phyloP scores from a whole-genome alignment of 2,113 vertebrate genomes.

The Turnix velox region DNA sequence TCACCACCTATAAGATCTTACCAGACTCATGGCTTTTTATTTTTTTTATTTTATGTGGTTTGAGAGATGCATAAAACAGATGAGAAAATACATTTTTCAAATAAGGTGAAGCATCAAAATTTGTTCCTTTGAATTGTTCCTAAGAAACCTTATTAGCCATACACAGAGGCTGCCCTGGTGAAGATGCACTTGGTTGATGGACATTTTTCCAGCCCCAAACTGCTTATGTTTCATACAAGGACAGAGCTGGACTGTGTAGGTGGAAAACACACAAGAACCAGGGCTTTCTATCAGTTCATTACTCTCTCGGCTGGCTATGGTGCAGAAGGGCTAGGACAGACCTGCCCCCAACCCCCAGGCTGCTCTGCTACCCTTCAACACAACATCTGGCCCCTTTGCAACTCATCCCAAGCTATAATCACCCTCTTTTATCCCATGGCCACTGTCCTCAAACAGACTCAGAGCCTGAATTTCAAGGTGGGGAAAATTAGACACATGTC shows the following conservation, averaged over 20 bases:
- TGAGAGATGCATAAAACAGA: not conserved
- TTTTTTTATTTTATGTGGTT: not conserved
- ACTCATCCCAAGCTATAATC: not conserved
- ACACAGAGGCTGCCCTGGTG: not conserved
- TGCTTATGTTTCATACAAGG: not conserved
- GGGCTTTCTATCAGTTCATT: not conserved
- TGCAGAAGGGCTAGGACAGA: not conserved
- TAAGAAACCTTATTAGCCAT: not conserved
- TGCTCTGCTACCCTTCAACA: not conserved
- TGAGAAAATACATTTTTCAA: not conserved
- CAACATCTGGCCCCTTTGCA: not conserved
- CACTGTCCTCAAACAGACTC: fast-evolving
- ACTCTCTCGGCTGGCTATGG: not conserved
- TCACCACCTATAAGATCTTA: not conserved
- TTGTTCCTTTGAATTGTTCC: not conserved
- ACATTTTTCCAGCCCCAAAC: not conserved
- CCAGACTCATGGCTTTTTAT: not conserved
- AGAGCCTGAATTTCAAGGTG: not conserved
- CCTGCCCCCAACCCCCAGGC: not conserved
- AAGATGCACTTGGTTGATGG: fast-evolving
- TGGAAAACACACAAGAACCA: not conserved
- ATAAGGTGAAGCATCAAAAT: not conserved
- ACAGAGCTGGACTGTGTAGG: not conserved
- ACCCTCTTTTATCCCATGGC: not conserved
- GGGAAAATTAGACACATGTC: not conserved